Base-by-base conservation (phyloP, 1,140 invertebrate genomes). In the Diploscapter pachys region DNA sequence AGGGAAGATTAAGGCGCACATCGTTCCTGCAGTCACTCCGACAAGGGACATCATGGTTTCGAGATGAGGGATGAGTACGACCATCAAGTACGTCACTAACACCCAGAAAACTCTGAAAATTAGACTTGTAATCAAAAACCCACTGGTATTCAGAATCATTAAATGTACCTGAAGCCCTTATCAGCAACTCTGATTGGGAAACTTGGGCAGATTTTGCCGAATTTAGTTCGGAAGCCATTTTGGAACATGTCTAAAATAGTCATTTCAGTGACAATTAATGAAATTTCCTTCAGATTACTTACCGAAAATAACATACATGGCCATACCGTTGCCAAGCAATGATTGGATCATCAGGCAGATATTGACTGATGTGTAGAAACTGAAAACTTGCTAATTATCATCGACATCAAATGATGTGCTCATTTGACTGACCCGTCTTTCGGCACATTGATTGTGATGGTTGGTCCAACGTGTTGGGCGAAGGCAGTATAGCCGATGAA, bases 31-130 rank as follows among this genome's bases (percentile, higher is more conserved):
- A 59, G 95, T 90, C 8, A 94, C 93, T 5, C 94, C 94, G 50
- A 96, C 93, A 61, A 96, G 87, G 0, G 93, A 93, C 65, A 96
- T 96, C 59, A 96, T 91, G 51, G 92, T 89, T 68, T 93, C 92
- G 72, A 96, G 87, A 86, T 94, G 92, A 5, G 93, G 93, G 82
- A 96, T 92, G 9, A 91, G 88, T 9, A 91, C 90, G 3, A 93
- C 93, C 72, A 95, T 87, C n/a, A 89, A 85, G 89, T 93, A 85
- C n/a, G 83, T 85, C 54, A 85, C 31, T 31, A 31, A 31, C 31
- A 31, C 83, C 82, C 82, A 84, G 73, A 85, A 85, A n/a, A 78
- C 59, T 51, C 82, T 79, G 76, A 84, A 84, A 8, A 31, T 31
- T 31, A 31, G 31, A 31, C 31, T 31, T 31, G 31, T 31, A 31